Evolutionary conservation across 53 echinoderm and acorn worm species (phyloP).

Genomic region (Echinarachnius parma): DNA sequence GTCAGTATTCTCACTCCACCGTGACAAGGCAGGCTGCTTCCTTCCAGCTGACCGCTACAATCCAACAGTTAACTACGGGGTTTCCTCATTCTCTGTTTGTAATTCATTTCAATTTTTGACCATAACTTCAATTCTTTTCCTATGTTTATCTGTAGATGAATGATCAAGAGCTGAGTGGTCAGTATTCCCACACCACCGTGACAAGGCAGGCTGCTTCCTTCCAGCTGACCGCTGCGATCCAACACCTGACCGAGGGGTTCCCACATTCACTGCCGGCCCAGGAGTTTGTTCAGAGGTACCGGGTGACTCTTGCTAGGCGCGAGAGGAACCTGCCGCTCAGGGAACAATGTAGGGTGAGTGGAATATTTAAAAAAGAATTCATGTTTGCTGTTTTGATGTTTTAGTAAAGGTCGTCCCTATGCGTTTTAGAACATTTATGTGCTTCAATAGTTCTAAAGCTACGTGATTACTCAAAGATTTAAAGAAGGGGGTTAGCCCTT

Average conservation of each 20-base stretch:
- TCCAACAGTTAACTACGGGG: slow-evolving; percentile 85
- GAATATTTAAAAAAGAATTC: too few relatives aligned
- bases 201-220: slow-evolving; percentile 63
- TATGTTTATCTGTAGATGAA: slow-evolving; percentile 60
- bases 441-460: background rate
- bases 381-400: background rate
- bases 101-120: too few relatives aligned
- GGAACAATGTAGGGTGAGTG: slow-evolving; percentile 69
- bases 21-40: slow-evolving; percentile 69
- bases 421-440: background rate
- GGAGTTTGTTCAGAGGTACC: slow-evolving; percentile 66
- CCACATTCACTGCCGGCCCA: slow-evolving; percentile 61
- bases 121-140: background rate
- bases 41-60: slow-evolving; percentile 70
- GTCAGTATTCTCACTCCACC: slow-evolving; percentile 60
- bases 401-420: background rate
- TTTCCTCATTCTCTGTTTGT: too few relatives aligned
- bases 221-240: slow-evolving; percentile 72
- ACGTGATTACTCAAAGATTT: too few relatives aligned
- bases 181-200: slow-evolving; percentile 66
- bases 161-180: slow-evolving; percentile 69
- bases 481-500: too few relatives aligned
- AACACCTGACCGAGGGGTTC: slow-evolving; percentile 87
- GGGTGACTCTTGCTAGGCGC: slow-evolving; percentile 57
- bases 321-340: slow-evolving; percentile 41